Base-by-base conservation (phyloP, 2,888 invertebrate species). In the Plagiodera versicolora region DNA sequence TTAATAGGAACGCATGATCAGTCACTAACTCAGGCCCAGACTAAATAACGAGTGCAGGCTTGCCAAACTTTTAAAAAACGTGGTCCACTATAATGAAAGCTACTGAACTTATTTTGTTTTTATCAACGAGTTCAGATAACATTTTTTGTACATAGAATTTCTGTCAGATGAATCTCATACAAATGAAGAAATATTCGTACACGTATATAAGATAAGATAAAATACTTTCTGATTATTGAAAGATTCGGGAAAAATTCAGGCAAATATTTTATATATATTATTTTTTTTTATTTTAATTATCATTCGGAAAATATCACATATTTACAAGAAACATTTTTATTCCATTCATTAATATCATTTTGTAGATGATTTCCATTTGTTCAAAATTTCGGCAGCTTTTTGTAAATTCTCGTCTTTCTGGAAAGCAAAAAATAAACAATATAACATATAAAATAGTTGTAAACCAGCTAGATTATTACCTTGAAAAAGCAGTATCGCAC, bases 401-500 rank as follows among this genome's bases (percentile, higher is more conserved):
- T 84, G 75, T 28, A 91, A 79, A 74, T 88, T 90, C 72, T 88
- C 89, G 74, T 92, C 91, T 82, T 90, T 88, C 87, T 90, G 82
- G 49, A 83, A 85, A 75, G 44, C 24, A 6, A 6, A 72, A 70
- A 74, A 68, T 19, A 35, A 46, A 11, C 20, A n/a, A 18, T n/a
- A 24, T 24, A 6, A 5, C 6, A 24, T 3, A 5, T 24, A 6
- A 24, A 6, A 6, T 24, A 24, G 3, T 24, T 3, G 4, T 11
- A 14, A 39, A n/a, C 14, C 20, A 53, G 6, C 16, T 53, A 9
- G 3, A 16, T 32, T 47, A 28, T 64, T 78, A 89, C 93, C 87
- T 98, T 98, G 67, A 95, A 94, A 77, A 95, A 98, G 77, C 97
- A 98, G 80, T 95, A 96, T 52, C 98, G 85, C 0, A 96, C 91